Evolutionary conservation across 2,113 vertebrate species (phyloP).

Genomic region (Xiphias gladius): DNA sequence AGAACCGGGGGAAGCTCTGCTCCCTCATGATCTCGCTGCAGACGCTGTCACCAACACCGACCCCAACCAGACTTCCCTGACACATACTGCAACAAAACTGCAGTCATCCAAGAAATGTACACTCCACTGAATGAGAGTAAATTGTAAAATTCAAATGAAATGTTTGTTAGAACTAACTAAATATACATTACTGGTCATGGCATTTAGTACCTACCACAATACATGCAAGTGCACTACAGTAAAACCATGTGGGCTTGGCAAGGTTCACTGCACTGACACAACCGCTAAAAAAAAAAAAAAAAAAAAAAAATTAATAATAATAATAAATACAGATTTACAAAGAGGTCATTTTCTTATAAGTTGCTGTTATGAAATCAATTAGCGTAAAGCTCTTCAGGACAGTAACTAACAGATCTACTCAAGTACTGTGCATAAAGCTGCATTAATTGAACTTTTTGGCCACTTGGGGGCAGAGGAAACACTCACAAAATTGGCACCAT

Average conservation of each 20-base stretch:
- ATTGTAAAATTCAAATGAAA: not conserved
- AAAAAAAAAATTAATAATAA: too few relatives aligned
- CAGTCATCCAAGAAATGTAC: not conserved
- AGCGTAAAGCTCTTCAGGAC: too few relatives aligned
- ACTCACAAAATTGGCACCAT: not conserved
- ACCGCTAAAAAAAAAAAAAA: too few relatives aligned
- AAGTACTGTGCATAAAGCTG: not conserved
- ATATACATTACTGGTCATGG: not conserved
- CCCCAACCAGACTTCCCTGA: not conserved
- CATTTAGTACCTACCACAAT: not conserved
- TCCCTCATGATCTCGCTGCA: slow-evolving; percentile 29
- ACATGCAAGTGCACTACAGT: too few relatives aligned
- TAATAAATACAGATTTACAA: too few relatives aligned
- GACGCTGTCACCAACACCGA: not conserved
- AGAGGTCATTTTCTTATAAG: too few relatives aligned
- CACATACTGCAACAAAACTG: slow-evolving; percentile 15
- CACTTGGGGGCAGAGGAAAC: not conserved
- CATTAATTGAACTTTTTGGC: not conserved
- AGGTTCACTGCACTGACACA: too few relatives aligned
- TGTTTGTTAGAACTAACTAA: not conserved
- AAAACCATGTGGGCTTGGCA: too few relatives aligned
- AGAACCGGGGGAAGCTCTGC: slow-evolving; percentile 32
- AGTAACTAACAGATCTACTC: not conserved
- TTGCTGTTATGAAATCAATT: too few relatives aligned
- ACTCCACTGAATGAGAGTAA: not conserved